Percentiles rank a stretch among this genome's conserved stretches.
These are phyloP conservation scores for Augiades crinisus DNA, from an alignment of 2,888 invertebrate genomes.

Conservation along the genomic window DNA sequence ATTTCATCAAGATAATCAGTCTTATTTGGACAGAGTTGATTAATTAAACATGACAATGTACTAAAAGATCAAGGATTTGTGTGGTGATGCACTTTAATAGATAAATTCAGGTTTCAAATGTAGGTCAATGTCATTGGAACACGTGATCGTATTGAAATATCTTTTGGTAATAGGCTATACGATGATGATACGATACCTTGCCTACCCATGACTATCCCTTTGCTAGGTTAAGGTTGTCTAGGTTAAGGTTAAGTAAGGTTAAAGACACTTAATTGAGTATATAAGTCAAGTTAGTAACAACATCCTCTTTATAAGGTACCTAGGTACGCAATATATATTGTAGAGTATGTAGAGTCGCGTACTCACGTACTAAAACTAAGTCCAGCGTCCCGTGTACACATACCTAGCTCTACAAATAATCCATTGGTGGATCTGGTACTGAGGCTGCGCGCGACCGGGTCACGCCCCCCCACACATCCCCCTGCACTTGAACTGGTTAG, in stretches of 20 bases:
- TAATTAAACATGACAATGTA: not conserved
- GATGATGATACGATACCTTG: no score
- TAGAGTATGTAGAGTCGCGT: not conserved
- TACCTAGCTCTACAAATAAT: not conserved
- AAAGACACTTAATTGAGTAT: no score
- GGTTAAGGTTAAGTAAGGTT: no score
- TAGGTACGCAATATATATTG: no score
- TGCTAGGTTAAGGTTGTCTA: no score
- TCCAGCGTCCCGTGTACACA: no score
- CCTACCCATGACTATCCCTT: no score
- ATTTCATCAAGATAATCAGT: not conserved
- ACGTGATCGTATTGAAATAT: no score
- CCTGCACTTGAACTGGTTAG: conserved; percentile 68
- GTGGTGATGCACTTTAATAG: not conserved
- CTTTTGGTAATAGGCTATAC: no score
- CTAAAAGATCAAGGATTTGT: not conserved
- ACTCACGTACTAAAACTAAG: no score
- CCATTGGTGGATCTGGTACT: not conserved
- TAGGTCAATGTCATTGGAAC: not conserved
- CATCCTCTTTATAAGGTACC: no score
- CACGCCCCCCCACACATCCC: conserved; percentile 36
- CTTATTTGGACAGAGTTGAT: not conserved
- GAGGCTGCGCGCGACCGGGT: conserved; percentile 52
- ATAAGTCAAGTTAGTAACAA: no score
- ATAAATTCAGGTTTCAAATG: not conserved